Evolutionary conservation across 1,140 invertebrate species (phyloP), one percentile per base, ranked within the genome.

Genomic region (Ganaspis sp.): DNA sequence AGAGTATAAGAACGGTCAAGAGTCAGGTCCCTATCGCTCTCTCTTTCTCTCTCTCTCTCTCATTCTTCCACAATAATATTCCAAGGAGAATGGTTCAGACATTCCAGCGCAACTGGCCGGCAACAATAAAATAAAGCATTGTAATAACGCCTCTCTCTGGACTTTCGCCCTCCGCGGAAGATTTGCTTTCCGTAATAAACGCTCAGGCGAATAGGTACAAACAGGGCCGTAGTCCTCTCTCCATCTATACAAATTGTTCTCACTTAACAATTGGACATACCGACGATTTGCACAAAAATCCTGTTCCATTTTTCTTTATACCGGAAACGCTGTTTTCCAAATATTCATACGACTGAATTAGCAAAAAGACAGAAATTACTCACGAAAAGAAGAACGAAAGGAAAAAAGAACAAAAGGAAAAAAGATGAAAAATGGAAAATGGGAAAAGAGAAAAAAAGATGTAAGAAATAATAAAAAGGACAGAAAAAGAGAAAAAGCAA

Each of bases 71-170:
- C 78, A 85, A 86, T 85, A 86, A 85, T 84, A 82, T 84, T 84
- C 84, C 78, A 80, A 77, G 81, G 80, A 81, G 82, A 84, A 89
- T 80, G 83, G 83, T 84, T 85, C 77, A 75, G 73, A 75, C 82
- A 87, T 89, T 88, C 84, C 81, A 70, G 76, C 76, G 74, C 85
- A 84, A 85, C 83, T 84, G 83, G 83, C 82, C 84, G 79, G 78
- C 84, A 87, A 87, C 85, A 87, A 88, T 90, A 89, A 90, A 90
- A 88, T 88, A 87, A 88, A 86, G 82, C 86, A 87, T 88, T 81
- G 85, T 86, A 86, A 88, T 87, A 87, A 88, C 84, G 84, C 84
- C 80, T 83, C 81, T 80, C 80, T 74, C 74, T 58, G 74, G 69
- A 54, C 85, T 74, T 80, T 85, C 77, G 75, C 79, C 79, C 82